phyloP scores from a whole-genome alignment of 37 sponge, comb jelly and placozoan genomes.

The Petrosia ficiformis region DNA sequence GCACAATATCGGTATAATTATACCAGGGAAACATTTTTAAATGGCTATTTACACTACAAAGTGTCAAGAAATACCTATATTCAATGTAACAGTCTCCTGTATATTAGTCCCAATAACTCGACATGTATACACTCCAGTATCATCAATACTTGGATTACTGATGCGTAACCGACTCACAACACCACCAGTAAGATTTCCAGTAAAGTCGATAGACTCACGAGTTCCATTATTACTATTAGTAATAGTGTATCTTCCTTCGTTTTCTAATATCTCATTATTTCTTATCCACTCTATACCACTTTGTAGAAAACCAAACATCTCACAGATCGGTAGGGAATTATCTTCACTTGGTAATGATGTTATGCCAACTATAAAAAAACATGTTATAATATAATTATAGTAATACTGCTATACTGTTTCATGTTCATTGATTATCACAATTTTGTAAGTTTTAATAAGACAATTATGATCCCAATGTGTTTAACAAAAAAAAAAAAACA shows the following conservation, averaged over 20 bases:
- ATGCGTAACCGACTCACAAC: not conserved
- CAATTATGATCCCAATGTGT: too few species aligned
- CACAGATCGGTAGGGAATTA: too few species aligned
- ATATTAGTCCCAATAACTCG: not conserved
- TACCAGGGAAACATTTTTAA: too few species aligned
- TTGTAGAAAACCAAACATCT: not conserved
- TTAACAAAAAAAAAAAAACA: too few species aligned
- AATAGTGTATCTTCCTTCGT: slow-evolving; percentile 15
- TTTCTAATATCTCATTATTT: not conserved
- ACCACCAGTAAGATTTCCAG: not conserved
- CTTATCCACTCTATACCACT: not conserved
- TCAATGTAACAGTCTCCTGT: not conserved
- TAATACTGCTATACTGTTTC: not conserved
- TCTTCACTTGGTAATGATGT: too few species aligned
- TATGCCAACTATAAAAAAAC: too few species aligned
- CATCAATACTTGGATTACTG: too few species aligned
- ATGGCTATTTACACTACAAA: too few species aligned
- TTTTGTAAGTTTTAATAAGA: too few species aligned
- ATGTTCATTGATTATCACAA: too few species aligned
- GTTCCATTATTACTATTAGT: not conserved
- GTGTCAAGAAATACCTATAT: not conserved
- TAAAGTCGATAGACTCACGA: not conserved
- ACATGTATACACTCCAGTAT: slow-evolving; percentile 30
- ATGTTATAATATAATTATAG: too few species aligned
- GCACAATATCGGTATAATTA: too few species aligned